phyloP scores from a whole-genome alignment of 2,888 invertebrate genomes.

The Melanostoma mellinum region DNA sequence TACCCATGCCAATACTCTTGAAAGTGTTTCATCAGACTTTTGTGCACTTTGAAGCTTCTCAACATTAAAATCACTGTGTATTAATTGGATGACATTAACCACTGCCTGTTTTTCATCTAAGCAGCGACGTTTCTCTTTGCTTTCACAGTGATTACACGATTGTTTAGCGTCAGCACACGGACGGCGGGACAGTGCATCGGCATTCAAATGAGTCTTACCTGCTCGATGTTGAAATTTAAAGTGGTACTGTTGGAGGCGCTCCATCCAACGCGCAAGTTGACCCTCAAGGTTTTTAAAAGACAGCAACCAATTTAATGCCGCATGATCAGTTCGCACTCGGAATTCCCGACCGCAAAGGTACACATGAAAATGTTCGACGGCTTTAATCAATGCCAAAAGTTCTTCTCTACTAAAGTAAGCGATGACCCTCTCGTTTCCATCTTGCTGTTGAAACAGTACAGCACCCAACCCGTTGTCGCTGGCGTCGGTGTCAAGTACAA shows the following conservation, averaged over 20 bases:
- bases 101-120: no score
- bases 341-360: constrained; percentile 23
- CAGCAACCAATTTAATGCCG: neutral
- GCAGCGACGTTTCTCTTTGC: neutral
- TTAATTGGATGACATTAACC: neutral
- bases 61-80: neutral
- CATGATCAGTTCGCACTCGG: constrained; percentile 13
- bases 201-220: constrained; percentile 11
- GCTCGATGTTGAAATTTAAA: constrained; percentile 14
- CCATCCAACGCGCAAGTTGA: constrained; percentile 24
- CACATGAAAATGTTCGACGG: constrained; percentile 19
- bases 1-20: constrained; percentile 4
- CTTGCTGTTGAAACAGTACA: constrained; percentile 33
- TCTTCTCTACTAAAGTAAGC: constrained; percentile 31
- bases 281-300: constrained; percentile 16
- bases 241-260: constrained; percentile 8
- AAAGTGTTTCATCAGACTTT: neutral
- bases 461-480: constrained; percentile 1
- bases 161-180: constrained; percentile 3
- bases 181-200: constrained; percentile 25
- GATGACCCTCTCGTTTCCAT: constrained; percentile 62
- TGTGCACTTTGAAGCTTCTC: neutral
- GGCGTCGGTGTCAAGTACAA: constrained; percentile 26
- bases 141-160: constrained; percentile 10
- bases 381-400: constrained; percentile 22